Conservation (phyloP, 2,797 vertebrate species). For the Podarcis siculus region DNA sequence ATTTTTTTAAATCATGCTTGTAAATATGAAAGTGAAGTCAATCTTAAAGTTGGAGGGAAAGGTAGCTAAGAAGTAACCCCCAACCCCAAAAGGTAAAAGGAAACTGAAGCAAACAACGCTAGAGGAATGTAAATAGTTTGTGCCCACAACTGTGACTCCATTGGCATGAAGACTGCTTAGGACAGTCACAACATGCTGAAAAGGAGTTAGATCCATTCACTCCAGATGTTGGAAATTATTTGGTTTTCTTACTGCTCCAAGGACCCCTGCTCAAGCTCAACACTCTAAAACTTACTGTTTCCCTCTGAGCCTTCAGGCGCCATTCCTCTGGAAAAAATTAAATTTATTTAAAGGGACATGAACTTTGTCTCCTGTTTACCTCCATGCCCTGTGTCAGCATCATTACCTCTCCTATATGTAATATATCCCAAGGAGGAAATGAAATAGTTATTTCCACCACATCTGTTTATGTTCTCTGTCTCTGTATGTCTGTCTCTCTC, state of each 20-base stretch:
- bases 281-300: conserved; percentile 15
- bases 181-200: not conserved
- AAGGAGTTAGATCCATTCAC: not conserved
- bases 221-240: not conserved
- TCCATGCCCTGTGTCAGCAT: not conserved
- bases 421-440: not conserved
- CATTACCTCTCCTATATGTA: not conserved
- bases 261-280: not conserved
- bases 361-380: not conserved
- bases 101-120: not conserved
- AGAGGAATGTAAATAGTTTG: not conserved
- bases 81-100: not conserved
- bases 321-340: conserved; percentile 21
- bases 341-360: conserved; percentile 2
- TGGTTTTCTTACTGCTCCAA: not conserved
- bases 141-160: not conserved
- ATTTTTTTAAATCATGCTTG: not conserved
- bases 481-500: not conserved
- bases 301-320: conserved; percentile 4
- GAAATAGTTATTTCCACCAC: not conserved
- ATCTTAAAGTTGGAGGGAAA: not conserved
- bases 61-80: not conserved
- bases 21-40: not conserved
- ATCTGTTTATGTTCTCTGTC: not conserved
- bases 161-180: not conserved